Base-by-base conservation (phyloP, 2,797 vertebrate genomes). In the Coregonus suidteri region DNA sequence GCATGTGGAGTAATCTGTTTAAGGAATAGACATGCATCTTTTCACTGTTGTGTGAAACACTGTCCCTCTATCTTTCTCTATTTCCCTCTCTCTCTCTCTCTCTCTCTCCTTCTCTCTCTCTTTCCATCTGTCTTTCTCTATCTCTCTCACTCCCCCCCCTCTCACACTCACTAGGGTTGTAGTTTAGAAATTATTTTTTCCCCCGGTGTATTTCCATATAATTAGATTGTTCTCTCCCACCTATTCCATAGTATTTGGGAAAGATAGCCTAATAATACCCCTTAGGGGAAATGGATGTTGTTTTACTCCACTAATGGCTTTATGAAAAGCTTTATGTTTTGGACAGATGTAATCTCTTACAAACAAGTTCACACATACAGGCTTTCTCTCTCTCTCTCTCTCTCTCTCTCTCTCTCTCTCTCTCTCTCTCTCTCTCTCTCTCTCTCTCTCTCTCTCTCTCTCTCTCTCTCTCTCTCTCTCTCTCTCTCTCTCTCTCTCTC, bases 181-280 rank as follows among this genome's bases (percentile, higher is more conserved):
- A 47, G 41, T 47, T 47, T 11, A 47, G 41, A 47, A 47, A 3
- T 47, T 1, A 3, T 2, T 47, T 71, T 25, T 11, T 13, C 16
- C n/a, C 13, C n/a, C 37, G 37, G 37, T 71, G n/a, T 72, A 54
- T 20, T 47, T 71, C 47, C 69, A 71, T 41, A 41, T 68, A 34
- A 25, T 47, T 47, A 47, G 2, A 47, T 13, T 47, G 41, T 47
- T 47, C 41, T 47, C 41, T 47, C 41, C 9, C 41, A 47, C 41
- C 41, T 47, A 47, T 47, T 47, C 41, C 41, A 47, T 47, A 64
- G 59, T 72, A 20, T 53, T 54, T 30, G 20, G 25, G 25, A 51
- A 71, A 51, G 69, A 13, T 51, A 71, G 35, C 9, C 69, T 47
- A 47, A 47, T 47, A 41, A 70, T 37, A 37, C 6, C 37, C 37